phyloP scores from a whole-genome alignment of 2,797 vertebrate species.

The Sciaenops ocellatus region DNA sequence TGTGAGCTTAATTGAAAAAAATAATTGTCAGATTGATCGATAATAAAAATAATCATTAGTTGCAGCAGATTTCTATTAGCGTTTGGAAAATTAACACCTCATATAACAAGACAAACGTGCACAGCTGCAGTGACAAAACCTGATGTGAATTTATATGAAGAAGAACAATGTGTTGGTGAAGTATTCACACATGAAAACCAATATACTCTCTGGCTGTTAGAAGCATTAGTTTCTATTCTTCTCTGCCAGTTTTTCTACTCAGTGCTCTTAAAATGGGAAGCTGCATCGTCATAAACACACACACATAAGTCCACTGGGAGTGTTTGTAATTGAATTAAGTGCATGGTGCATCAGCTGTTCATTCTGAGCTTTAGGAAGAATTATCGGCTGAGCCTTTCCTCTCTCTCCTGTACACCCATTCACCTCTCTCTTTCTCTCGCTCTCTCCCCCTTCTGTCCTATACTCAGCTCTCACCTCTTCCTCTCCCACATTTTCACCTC shows the following conservation, averaged over 20 bases:
- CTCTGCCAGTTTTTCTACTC: not conserved
- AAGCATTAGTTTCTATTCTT: not conserved
- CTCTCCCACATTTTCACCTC: conserved; percentile 1
- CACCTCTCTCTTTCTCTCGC: conserved; percentile 5
- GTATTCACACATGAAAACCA: not conserved
- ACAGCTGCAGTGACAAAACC: conserved; percentile 1
- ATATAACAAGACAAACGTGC: not conserved
- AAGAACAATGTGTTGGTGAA: not conserved
- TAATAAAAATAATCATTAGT: not conserved
- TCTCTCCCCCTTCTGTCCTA: not conserved
- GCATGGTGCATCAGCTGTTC: conserved; percentile 77
- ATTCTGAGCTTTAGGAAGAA: conserved; percentile 77
- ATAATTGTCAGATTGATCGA: not conserved
- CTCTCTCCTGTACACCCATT: conserved; percentile 2
- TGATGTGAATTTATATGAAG: not conserved
- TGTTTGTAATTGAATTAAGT: conserved; percentile 75
- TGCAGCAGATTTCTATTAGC: not conserved
- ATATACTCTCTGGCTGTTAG: not conserved
- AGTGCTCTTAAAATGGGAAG: conserved; percentile 26
- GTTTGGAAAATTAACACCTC: not conserved
- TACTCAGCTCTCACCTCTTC: not conserved
- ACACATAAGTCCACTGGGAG: conserved; percentile 49
- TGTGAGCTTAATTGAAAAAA: not conserved
- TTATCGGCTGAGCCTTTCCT: conserved; percentile 70
- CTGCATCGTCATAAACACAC: conserved; percentile 36